Evolutionary conservation across 2,113 vertebrate species (phyloP), one percentile per base, ranked within the genome.

Genomic region (Myrmophylax atrothorax): DNA sequence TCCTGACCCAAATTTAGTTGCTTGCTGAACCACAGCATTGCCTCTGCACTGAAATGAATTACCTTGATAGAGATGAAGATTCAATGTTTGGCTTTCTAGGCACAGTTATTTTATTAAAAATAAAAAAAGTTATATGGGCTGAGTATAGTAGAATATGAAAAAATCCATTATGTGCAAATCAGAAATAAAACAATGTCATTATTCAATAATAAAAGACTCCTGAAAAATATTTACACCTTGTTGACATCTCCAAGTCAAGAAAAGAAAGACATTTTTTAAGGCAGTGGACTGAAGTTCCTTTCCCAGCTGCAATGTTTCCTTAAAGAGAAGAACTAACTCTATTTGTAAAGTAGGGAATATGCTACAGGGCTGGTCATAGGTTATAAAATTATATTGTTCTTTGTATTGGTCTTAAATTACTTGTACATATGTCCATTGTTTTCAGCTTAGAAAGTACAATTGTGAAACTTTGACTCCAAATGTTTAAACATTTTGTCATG

Each of bases 301-400:
- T 92, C 25, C 12, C 10, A 73, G 49, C 58, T 59, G 59, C 73
- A 81, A 2, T 72, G 76, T 87, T 86, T 97, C 66, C 95, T 96
- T 94, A 72, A 96, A 92, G 73, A 80, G 55, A 87, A 95, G 46
- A 85, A 18, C 37, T 56, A 89, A 77, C 40, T 38, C 35, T 69
- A 17, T 38, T 33, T 77, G 67, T 83, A 46, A 92, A 87, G 49
- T 49, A 84, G 52, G 66, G 75, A 93, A 37, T 53, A 47, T 16
- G 33, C 63, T 93, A 63, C 37, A 46, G 24, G 55, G 62, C 73
- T 58, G 66, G 81, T 78, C 59, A 93, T 95, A 80, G 59, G 17
- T 78, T 52, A 38, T 56, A 85, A 83, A 94, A 31, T 49, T 29
- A 77, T 89, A 83, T 86, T 76, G 46, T 83, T 95, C 58, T 77